Conservation (phyloP, 1,140 invertebrate genomes). For the Drosophila guanche region DNA sequence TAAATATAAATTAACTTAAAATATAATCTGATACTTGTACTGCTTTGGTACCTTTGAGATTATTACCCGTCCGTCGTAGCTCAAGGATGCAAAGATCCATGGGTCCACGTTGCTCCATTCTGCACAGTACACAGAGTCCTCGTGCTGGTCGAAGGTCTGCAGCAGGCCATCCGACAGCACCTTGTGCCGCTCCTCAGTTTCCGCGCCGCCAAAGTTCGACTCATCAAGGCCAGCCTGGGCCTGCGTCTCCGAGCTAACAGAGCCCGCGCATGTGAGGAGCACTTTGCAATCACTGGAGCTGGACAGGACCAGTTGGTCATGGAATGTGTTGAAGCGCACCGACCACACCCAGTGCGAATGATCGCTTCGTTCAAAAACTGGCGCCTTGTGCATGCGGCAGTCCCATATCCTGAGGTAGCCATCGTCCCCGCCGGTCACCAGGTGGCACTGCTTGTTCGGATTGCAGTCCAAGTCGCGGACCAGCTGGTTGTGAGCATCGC, state of each 20-base stretch:
- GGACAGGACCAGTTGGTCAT: constrained; percentile 97
- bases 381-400: constrained; percentile 90
- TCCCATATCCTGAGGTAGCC: constrained; percentile 98
- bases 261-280: constrained; percentile 92
- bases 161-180: constrained; percentile 85
- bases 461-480: constrained; percentile 98
- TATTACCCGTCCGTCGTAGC: constrained; percentile 97
- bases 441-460: constrained; percentile 96
- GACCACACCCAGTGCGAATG: constrained; percentile 99
- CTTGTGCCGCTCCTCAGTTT: constrained; percentile 86
- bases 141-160: constrained; percentile 96
- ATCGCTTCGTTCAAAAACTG: constrained; percentile 92
- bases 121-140: constrained; percentile 98
- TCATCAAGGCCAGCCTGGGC: constrained; percentile 22
- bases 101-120: constrained; percentile 99
- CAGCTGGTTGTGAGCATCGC: constrained; percentile 94
- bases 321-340: constrained; percentile 97
- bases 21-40: constrained; percentile 95
- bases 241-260: constrained; percentile 91
- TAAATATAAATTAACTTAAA: constrained; percentile 83
- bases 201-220: constrained; percentile 4
- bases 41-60: constrained; percentile 96
- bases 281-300: constrained; percentile 97
- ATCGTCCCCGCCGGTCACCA: constrained; percentile 97
- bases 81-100: constrained; percentile 98